Conservation (phyloP, 2,113 vertebrate genomes). For the Nicator chloris region DNA sequence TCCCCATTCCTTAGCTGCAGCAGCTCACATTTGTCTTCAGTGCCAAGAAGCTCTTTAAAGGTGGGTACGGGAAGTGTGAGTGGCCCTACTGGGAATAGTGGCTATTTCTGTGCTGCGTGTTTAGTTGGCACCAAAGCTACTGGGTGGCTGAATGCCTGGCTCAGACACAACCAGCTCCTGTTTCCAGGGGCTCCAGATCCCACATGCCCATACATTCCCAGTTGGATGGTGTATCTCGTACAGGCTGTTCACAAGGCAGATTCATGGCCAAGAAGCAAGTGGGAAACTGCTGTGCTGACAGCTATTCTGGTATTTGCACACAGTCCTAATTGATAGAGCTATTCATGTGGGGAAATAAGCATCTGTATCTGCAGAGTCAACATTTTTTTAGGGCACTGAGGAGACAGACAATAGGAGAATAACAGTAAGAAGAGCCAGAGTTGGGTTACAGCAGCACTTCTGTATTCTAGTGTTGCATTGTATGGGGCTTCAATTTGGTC, state of each 20-base stretch:
- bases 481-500: not conserved
- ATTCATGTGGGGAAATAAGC: not conserved
- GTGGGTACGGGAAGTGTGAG: not conserved
- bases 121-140: not conserved
- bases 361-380: not conserved
- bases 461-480: not conserved
- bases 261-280: not conserved
- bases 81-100: fast-evolving
- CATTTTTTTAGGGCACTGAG: not conserved
- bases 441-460: not conserved
- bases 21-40: not conserved
- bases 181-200: not conserved
- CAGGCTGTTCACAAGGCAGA: not conserved
- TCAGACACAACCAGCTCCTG: not conserved
- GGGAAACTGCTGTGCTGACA: not conserved
- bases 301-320: not conserved
- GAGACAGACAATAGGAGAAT: not conserved
- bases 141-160: not conserved
- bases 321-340: not conserved
- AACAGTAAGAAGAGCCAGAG: not conserved
- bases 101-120: fast-evolving
- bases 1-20: not conserved
- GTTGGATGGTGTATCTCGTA: not conserved
- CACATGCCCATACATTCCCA: not conserved
- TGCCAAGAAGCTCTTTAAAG: not conserved